Evolutionary conservation across 1,140 invertebrate species (phyloP), one percentile per base, ranked within the genome.

Genomic region (Cydia splendana): DNA sequence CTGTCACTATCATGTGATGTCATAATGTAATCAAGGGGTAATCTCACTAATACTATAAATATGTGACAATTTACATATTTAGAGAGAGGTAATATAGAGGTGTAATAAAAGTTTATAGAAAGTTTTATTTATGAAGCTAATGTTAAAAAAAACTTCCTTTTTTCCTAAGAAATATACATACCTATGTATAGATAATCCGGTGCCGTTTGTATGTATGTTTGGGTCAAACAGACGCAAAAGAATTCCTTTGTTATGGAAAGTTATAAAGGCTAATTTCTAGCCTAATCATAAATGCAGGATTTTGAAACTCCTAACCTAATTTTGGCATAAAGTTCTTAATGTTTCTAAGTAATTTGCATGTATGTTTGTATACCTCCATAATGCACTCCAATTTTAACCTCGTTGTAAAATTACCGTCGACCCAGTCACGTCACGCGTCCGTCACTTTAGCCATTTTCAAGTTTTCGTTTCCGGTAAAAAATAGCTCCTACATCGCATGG

Each of bases 401-500:
- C 48, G n/a, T 71, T 71, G 67, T 71, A 18, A 45, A 71, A 18
- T 13, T 38, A 2, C 38, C n/a, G 45, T 18, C 67, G 67, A 75
- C 74, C 74, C 24, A 75, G 57, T 65, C 65, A 77, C 76, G 45
- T 73, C 76, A 57, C 51, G 20, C 76, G 76, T 71, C 57, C 65
- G 20, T 75, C 53, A 38, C 48, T 75, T 62, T 24, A 34, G 18
- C 57, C 83, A 82, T 80, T 83, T 81, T 80, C 73, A 51, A 78
- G 80, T 76, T 77, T 83, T 86, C 84, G 82, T 87, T 87, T 74
- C 77, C 57, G 18, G 84, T 86, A 84, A 87, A 88, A 89, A 86
- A 88, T 86, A 84, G 81, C 83, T 81, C 76, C 53, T 78, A 81
- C 77, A 80, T 76, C 69, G 80, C 84, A 77, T 77, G 78, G 82